Evolutionary conservation across 2,113 vertebrate genomes (phyloP).

Genomic region (Brevimyrus niger): DNA sequence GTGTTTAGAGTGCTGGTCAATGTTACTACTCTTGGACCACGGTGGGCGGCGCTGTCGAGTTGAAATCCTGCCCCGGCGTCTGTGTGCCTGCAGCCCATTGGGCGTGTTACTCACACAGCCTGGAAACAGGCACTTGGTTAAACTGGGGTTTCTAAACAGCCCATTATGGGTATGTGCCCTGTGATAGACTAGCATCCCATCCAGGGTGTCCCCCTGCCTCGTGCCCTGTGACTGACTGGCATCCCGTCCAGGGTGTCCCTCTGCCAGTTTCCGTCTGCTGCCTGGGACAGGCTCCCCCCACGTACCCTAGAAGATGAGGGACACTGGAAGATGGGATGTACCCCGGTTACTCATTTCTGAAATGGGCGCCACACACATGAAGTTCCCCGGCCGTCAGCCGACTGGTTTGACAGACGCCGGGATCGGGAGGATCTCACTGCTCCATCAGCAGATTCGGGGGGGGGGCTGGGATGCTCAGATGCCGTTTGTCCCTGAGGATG

Average conservation of each 20-base stretch:
- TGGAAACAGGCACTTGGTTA: neutral
- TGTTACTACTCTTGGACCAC: neutral
- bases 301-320: neutral
- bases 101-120: neutral
- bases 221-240: too few relatives aligned
- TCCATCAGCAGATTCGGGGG: neutral
- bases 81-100: neutral
- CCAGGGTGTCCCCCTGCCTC: too few relatives aligned
- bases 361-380: neutral
- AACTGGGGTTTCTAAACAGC: neutral
- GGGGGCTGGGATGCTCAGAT: neutral
- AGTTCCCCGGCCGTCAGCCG: neutral
- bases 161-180: neutral
- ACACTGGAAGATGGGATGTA: neutral
- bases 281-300: neutral
- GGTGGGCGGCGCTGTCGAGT: neutral
- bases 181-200: neutral
- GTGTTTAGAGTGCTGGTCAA: neutral
- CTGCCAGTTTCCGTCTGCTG: neutral
- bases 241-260: neutral
- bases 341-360: neutral
- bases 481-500: neutral
- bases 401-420: neutral
- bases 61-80: neutral
- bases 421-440: neutral